Conservation (phyloP, 92 coral and sea anemone species). For the Bergia sp. region DNA sequence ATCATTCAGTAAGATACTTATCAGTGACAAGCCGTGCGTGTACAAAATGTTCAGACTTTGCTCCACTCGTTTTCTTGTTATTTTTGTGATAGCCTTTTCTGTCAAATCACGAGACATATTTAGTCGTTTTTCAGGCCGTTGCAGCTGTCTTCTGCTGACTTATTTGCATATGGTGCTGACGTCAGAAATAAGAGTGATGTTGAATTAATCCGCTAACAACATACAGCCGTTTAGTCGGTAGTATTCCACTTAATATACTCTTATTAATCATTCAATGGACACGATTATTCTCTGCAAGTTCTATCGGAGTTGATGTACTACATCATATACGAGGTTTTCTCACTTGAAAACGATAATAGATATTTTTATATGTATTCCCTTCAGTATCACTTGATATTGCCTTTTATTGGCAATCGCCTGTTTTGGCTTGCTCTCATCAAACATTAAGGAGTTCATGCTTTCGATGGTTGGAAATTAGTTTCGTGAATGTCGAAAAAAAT, state of each 20-base stretch:
- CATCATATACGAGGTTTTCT: background rate
- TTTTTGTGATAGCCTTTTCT: background rate
- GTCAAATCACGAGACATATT: conserved; percentile 10
- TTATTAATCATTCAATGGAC: background rate
- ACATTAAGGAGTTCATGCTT: background rate
- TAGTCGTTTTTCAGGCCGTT: background rate
- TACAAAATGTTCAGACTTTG: background rate
- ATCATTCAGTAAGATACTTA: too few relatives aligned
- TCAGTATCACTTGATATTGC: conserved; percentile 15
- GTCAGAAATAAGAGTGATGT: background rate
- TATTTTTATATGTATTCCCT: background rate
- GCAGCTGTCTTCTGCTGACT: background rate
- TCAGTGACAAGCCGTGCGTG: too few relatives aligned
- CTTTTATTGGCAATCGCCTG: background rate
- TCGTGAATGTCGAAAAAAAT: background rate
- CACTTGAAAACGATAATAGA: background rate
- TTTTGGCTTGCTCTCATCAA: background rate
- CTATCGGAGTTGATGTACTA: background rate
- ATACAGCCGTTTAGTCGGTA: background rate
- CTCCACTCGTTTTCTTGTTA: background rate
- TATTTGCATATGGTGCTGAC: conserved; percentile 39
- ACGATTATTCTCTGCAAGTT: background rate
- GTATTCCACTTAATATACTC: background rate
- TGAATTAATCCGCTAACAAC: background rate
- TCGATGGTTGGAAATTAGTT: background rate